Evolutionary conservation across 1,140 invertebrate genomes (phyloP).

Genomic region (Ips nitidus): DNA sequence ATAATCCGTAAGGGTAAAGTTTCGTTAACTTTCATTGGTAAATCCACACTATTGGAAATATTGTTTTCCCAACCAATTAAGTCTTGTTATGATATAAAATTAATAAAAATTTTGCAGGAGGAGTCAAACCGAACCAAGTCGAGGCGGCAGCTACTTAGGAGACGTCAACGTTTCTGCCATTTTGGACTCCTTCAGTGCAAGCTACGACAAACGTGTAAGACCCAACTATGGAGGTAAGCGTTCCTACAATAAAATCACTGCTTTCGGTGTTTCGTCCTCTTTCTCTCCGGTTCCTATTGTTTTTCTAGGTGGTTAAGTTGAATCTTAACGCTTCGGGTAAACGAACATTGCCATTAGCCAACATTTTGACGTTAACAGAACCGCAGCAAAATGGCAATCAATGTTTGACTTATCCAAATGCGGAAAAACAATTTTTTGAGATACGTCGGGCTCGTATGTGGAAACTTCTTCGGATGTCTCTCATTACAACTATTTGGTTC

Average conservation of each 20-base stretch:
- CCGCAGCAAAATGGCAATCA: no score
- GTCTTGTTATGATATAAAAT: no score
- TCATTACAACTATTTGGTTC: background rate
- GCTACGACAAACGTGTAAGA: slow-evolving; percentile 97
- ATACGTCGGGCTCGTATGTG: slow-evolving; percentile 33
- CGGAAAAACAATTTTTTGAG: background rate
- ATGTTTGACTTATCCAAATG: background rate
- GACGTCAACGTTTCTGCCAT: slow-evolving; percentile 92
- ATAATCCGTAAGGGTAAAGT: no score
- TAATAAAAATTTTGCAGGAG: slow-evolving; percentile 5
- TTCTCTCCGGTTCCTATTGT: slow-evolving; percentile 2
- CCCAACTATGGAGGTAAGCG: slow-evolving; percentile 96
- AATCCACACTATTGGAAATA: no score
- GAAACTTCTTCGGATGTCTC: background rate
- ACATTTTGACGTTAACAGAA: no score
- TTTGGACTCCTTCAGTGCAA: slow-evolving; percentile 88
- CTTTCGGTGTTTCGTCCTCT: slow-evolving; percentile 7
- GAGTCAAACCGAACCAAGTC: slow-evolving; percentile 47
- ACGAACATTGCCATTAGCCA: no score
- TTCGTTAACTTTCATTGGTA: no score
- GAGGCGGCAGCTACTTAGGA: slow-evolving; percentile 75
- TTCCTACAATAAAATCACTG: slow-evolving; percentile 12
- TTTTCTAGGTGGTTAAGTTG: background rate
- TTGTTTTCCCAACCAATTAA: no score
- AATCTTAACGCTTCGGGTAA: no score